phyloP scores from a whole-genome alignment of 2,888 invertebrate species.

The Lypha dubia region DNA sequence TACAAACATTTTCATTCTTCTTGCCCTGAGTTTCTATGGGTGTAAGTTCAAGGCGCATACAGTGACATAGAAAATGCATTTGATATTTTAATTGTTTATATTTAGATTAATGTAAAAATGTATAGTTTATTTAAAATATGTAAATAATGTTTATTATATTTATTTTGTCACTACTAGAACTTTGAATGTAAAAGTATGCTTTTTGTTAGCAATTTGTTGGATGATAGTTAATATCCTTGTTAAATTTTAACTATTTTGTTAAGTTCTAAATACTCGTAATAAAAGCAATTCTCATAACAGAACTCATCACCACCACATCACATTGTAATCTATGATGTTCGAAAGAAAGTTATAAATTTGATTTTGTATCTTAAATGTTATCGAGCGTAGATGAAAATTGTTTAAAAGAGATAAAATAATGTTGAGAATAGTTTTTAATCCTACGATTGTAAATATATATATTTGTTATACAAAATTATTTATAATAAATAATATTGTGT shows the following conservation, averaged over 20 bases:
- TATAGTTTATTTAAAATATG: background rate
- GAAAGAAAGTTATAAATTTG: background rate
- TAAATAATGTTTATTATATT: constrained; percentile 7
- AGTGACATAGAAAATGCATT: constrained; percentile 8
- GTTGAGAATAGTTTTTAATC: background rate
- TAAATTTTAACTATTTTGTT: constrained; percentile 27
- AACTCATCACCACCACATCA: background rate
- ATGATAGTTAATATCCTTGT: background rate
- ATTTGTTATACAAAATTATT: constrained; percentile 41
- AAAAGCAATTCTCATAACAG: constrained; percentile 24
- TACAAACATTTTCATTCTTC: background rate
- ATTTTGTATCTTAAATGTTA: background rate
- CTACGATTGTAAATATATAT: constrained; percentile 4
- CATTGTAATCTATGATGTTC: background rate
- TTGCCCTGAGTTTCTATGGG: background rate
- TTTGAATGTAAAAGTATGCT: background rate
- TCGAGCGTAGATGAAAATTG: too few species aligned
- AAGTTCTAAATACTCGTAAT: constrained; percentile 56
- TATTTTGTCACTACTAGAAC: background rate
- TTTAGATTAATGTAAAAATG: background rate
- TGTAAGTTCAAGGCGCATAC: background rate
- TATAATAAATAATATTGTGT: constrained; percentile 42
- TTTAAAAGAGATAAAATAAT: background rate
- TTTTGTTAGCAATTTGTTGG: background rate
- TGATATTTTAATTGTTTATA: background rate